Percentiles rank a stretch among this genome's conserved stretches.
Conservation (phyloP, 2,113 vertebrate genomes). For the Dermatemys mawii region DNA sequence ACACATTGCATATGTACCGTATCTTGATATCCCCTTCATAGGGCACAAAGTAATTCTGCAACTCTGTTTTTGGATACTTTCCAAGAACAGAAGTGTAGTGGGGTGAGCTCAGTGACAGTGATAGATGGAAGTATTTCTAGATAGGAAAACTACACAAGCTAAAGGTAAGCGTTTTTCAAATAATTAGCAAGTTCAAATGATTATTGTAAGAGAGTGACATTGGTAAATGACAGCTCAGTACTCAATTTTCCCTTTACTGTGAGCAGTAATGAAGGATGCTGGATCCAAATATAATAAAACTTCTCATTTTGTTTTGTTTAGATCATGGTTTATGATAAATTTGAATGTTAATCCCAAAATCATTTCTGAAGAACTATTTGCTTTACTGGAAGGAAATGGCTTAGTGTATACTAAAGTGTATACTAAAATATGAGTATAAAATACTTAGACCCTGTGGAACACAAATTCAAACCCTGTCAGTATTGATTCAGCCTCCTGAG, state of each 20-base stretch:
- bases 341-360: not conserved
- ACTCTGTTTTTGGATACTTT: not conserved
- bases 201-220: not conserved
- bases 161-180: not conserved
- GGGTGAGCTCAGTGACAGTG: not conserved
- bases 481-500: not conserved
- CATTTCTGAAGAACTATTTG: not conserved
- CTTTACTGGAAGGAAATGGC: rapidly evolving
- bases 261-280: not conserved
- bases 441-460: not conserved
- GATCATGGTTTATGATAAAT: not conserved
- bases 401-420: too few species aligned
- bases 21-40: constrained; percentile 9
- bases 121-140: not conserved
- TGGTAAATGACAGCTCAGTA: not conserved
- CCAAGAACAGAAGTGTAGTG: not conserved
- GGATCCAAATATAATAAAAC: not conserved
- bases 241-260: not conserved
- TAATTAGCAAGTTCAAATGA: not conserved
- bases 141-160: not conserved
- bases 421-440: not conserved
- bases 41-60: not conserved
- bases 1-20: not conserved
- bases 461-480: not conserved
- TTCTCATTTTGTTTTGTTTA: not conserved